These are phyloP conservation scores for Anthrax anthrax DNA, from an alignment of 2,888 invertebrate genomes.

Conservation along the genomic window DNA sequence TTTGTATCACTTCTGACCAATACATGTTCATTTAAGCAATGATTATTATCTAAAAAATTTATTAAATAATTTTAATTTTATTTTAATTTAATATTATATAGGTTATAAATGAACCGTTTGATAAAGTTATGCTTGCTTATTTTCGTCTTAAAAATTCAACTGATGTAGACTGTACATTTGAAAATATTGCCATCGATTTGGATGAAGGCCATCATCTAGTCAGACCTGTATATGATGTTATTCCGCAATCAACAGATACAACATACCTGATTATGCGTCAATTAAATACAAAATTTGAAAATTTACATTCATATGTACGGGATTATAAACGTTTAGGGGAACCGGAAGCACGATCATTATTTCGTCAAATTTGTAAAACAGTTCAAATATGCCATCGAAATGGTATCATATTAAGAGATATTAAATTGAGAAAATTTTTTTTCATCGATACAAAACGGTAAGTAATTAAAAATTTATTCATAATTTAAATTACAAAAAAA, in stretches of 20 bases:
- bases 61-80: too few species aligned
- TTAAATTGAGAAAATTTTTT: slow-evolving; percentile 92
- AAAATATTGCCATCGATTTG: too few species aligned
- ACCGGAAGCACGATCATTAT: slow-evolving; percentile 70
- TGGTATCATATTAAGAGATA: slow-evolving; percentile 86
- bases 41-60: too few species aligned
- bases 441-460: slow-evolving; percentile 86
- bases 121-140: slow-evolving; percentile 62
- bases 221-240: slow-evolving; percentile 45
- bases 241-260: slow-evolving; percentile 52
- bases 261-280: slow-evolving; percentile 69
- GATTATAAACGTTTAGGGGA: slow-evolving; percentile 73
- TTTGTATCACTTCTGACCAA: too few species aligned
- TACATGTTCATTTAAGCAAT: too few species aligned
- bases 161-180: background rate
- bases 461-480: too few species aligned
- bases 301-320: slow-evolving; percentile 86
- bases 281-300: slow-evolving; percentile 40
- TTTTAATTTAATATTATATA: slow-evolving; percentile 1
- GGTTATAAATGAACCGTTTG: slow-evolving; percentile 26
- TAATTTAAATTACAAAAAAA: slow-evolving; percentile 1
- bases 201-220: slow-evolving; percentile 23
- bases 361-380: slow-evolving; percentile 81
- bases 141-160: slow-evolving; percentile 40
- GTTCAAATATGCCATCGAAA: slow-evolving; percentile 85